Conservation (phyloP, 2,797 vertebrate genomes). For the Eleutherodactylus coqui region DNA sequence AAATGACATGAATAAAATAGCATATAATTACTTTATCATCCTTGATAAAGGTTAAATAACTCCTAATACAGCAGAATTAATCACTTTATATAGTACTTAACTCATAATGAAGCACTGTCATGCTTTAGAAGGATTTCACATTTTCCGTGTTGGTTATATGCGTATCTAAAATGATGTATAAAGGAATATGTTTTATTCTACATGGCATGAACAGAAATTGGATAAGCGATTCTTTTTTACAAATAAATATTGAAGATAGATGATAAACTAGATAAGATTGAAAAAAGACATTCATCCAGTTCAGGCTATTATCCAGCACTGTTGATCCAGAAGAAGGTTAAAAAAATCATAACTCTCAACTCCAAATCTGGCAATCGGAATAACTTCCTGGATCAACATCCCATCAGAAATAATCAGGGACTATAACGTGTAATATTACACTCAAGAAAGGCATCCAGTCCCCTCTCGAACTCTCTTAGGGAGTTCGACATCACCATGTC, state of each 20-base stretch:
- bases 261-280: too few relatives aligned
- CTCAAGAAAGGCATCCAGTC: too few relatives aligned
- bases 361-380: too few relatives aligned
- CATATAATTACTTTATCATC: constrained; percentile 30
- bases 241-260: not conserved
- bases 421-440: too few relatives aligned
- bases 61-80: not conserved
- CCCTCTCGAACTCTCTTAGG: too few relatives aligned
- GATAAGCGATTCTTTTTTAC: not conserved
- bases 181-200: not conserved
- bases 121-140: not conserved
- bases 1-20: not conserved
- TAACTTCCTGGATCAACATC: too few relatives aligned
- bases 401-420: too few relatives aligned
- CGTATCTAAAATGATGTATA: not conserved
- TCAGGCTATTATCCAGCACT: too few relatives aligned
- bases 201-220: not conserved
- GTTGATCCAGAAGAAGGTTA: too few relatives aligned
- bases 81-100: not conserved
- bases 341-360: too few relatives aligned
- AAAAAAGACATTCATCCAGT: too few relatives aligned
- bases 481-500: too few relatives aligned
- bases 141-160: not conserved
- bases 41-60: constrained; percentile 13
- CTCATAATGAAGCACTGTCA: not conserved